A percentile compares a stretch with the other conserved stretches of the same genome.
Conservation (phyloP, 1,140 invertebrate genomes). For the Drosophila melanogaster region Release_6_plus_ISO1_MT NT_037436.4:18414501-18415000, state of each 20-base stretch:
- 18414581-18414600: not conserved
- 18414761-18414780: conserved; percentile 70
- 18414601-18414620: conserved; percentile 6
- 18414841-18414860: conserved; percentile 39
- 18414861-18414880: conserved; percentile 64
- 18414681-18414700: conserved; percentile 67
- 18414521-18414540: conserved; percentile 83
- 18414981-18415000: not conserved
- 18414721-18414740: not conserved
- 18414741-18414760: conserved; percentile 13
- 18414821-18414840: conserved; percentile 70
- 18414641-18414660: conserved; percentile 75
- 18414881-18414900: conserved; percentile 68
- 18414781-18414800: conserved; percentile 83
- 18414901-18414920: conserved; percentile 34
- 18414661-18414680: conserved; percentile 83
- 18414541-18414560: conserved; percentile 79
- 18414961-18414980: no score
- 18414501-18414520: conserved; percentile 83
- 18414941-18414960: conserved; percentile 21
- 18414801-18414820: conserved; percentile 83
- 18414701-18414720: conserved; percentile 58
- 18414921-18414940: not conserved
- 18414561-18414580: conserved; percentile 65
- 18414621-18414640: conserved; percentile 52